Evolutionary conservation across 2,888 invertebrate species (phyloP), one percentile per base, ranked within the genome.

Genomic region (Pachymerium ferrugineum): DNA sequence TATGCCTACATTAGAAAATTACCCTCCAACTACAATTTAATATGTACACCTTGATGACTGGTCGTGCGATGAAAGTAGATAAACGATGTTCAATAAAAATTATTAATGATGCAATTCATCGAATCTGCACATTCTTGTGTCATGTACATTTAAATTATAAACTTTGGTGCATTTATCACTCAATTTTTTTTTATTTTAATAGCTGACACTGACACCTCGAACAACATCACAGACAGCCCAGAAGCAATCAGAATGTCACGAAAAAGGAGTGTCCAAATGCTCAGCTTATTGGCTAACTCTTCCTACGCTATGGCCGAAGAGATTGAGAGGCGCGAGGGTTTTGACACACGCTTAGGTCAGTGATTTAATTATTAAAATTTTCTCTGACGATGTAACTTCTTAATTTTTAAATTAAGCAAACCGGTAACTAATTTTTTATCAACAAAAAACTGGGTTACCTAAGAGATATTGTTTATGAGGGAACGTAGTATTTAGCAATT

Each of bases 251-350:
- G 62, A 14, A 28, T 62, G 28, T 10, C 62, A 62, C 62, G 62
- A n/a, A 28, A 62, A 25, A 25, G 62, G 12, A 62, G 25, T 62
- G 62, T 62, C 5, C 62, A 28, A 8, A 62, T 71, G 71, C 71
- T 71, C 22, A 22, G 35, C 12, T 19, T 22, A 22, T 28, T 35
- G 10, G 71, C 71, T 2, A 71, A 71, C n/a, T 35, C 71, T 12
- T 71, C 71, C 1, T 38, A 25, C 16, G 38, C 38, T 19, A 33
- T 71, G 35, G 71, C 71, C n/a, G 71, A 71, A 38, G 38, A 71
- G 35, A 71, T 71, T 16, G 71, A 71, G 35, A 33, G 71, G 38
- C 71, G 71, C n/a, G 71, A 71, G 35, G 71, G 71, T 38, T 35
- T 38, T 38, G 71, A 71, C 38, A 38, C 71, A 33, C 33, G 38